Evolutionary conservation across 2,113 vertebrate genomes (phyloP).

Genomic region (Colinus virginianus): DNA sequence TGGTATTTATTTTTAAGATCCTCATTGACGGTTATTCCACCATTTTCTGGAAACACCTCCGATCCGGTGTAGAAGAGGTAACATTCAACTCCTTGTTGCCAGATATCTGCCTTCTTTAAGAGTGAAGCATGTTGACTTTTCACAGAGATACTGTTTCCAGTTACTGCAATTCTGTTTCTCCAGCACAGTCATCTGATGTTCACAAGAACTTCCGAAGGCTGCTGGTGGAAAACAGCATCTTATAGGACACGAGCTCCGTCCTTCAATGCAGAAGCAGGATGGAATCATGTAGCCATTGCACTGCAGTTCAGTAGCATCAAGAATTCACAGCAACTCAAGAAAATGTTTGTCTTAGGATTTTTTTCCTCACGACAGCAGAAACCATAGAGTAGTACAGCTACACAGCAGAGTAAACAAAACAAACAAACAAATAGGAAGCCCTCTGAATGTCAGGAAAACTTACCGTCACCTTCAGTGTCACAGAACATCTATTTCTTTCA

Average conservation of each 20-base stretch:
- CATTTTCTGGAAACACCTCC: neutral
- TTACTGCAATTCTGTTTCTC: neutral
- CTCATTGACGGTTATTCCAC: neutral
- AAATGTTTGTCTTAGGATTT: neutral
- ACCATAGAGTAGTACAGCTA: neutral
- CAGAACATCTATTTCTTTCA: neutral
- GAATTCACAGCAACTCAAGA: neutral
- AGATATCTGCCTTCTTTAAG: neutral
- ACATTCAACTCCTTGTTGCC: neutral
- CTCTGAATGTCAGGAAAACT: neutral
- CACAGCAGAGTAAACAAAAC: neutral
- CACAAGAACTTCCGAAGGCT: neutral
- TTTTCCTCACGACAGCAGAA: neutral
- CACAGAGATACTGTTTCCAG: neutral
- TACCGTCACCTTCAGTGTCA: neutral
- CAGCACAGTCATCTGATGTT: neutral
- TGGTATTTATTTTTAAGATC: neutral
- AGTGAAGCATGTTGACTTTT: neutral
- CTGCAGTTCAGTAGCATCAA: neutral
- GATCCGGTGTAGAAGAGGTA: neutral
- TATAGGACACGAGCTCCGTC: neutral
- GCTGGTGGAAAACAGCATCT: neutral
- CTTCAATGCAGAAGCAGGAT: neutral
- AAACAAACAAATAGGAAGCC: neutral
- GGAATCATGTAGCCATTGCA: neutral